Evolutionary conservation across 2,113 vertebrate genomes (phyloP).

Genomic region (Menura novaehollandiae): DNA sequence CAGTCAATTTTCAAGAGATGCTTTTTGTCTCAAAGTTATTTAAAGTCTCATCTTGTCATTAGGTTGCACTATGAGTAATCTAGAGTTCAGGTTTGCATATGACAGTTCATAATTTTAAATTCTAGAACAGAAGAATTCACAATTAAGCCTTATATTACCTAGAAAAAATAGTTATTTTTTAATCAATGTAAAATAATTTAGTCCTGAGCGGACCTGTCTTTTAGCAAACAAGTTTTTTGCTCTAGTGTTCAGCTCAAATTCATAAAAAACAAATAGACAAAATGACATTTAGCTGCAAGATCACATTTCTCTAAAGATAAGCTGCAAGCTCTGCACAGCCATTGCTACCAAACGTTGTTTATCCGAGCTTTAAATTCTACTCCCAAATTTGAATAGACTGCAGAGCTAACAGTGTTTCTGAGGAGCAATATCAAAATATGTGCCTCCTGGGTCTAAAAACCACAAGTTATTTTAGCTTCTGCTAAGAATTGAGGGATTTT

Average conservation of each 20-base stretch:
- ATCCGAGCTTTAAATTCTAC: slow-evolving; percentile 42
- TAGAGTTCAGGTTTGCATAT: not conserved
- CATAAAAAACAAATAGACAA: not conserved
- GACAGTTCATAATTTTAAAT: not conserved
- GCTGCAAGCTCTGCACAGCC: not conserved
- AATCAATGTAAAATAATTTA: not conserved
- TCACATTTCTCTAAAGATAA: slow-evolving; percentile 25
- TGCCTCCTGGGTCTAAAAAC: slow-evolving; percentile 32
- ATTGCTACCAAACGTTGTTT: slow-evolving; percentile 29
- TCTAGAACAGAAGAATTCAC: not conserved
- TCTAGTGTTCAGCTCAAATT: not conserved
- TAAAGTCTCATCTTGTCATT: slow-evolving; percentile 8
- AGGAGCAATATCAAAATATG: slow-evolving; percentile 61
- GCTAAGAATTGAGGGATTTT: slow-evolving; percentile 11
- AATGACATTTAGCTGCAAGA: slow-evolving; percentile 6
- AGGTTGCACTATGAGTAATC: not conserved
- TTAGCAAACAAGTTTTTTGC: not conserved
- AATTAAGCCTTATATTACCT: not conserved
- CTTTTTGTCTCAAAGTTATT: slow-evolving; percentile 26
- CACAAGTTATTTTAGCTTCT: slow-evolving; percentile 52
- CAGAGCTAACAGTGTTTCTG: slow-evolving; percentile 35
- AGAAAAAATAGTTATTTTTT: not conserved
- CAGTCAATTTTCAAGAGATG: not conserved
- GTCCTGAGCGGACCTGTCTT: not conserved
- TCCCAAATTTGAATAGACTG: slow-evolving; percentile 54